Conservation (phyloP, 2,888 invertebrate species). For the Chelonus formosanus region DNA sequence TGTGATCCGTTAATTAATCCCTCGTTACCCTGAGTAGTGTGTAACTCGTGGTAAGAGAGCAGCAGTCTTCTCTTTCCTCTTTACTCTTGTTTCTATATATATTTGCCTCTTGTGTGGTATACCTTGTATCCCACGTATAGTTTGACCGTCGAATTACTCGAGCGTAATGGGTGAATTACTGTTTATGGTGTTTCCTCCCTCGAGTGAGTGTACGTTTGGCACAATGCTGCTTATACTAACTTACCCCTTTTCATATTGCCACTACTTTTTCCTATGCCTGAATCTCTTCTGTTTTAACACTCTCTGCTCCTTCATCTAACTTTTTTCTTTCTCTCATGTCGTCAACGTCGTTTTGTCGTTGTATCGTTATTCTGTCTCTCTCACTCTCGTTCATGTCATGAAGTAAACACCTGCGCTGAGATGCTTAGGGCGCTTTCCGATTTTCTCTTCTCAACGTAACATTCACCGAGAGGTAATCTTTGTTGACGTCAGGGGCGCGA, state of each 20-base stretch:
- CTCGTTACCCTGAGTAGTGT: conserved; percentile 45
- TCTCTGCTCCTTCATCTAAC: conserved; percentile 3
- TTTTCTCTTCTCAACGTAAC: conserved; percentile 10
- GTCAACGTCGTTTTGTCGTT: not conserved
- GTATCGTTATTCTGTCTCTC: not conserved
- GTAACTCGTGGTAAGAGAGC: conserved; percentile 44
- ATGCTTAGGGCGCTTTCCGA: conserved; percentile 22
- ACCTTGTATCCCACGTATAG: conserved; percentile 5
- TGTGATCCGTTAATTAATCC: conserved; percentile 50
- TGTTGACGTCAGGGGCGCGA: conserved; percentile 20
- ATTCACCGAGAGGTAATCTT: conserved; percentile 17
- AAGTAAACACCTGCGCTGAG: conserved; percentile 40
- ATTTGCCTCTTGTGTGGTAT: not conserved
- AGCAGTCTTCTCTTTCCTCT: not conserved
- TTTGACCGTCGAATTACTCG: conserved; percentile 44
- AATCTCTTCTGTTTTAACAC: conserved; percentile 28
- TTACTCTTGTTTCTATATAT: not conserved
- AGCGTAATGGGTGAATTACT: conserved; percentile 46
- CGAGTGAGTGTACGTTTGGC: conserved; percentile 14
- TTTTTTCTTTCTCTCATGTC: not conserved
- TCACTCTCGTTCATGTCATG: conserved; percentile 27
- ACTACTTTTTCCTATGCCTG: conserved; percentile 24
- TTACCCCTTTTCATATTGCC: conserved; percentile 15
- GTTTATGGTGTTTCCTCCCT: conserved; percentile 40
- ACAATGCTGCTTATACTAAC: conserved; percentile 5